Conservation (phyloP, 2,888 invertebrate species). For the Allolobophora icterica region DNA sequence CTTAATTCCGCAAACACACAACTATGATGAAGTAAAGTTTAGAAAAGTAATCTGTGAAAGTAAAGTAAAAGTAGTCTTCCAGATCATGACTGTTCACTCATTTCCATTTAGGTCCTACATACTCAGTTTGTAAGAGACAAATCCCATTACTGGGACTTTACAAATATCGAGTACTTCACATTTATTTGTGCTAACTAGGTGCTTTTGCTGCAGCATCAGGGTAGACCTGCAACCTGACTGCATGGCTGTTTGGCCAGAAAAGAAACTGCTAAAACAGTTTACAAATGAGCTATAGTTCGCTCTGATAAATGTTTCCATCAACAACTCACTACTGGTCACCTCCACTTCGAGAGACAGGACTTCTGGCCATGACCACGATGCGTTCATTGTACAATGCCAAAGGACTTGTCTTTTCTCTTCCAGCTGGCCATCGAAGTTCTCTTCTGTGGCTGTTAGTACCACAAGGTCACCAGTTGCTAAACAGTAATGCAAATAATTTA, state of each 20-base stretch:
- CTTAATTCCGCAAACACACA: too few species aligned
- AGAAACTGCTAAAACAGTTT: background rate
- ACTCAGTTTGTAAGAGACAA: background rate
- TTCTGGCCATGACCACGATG: conserved; percentile 1
- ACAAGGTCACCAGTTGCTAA: background rate
- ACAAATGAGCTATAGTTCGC: background rate
- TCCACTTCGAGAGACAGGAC: background rate
- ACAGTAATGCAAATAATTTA: background rate
- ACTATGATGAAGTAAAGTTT: background rate
- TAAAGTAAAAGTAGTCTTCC: background rate
- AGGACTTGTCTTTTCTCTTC: background rate
- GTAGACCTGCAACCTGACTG: background rate
- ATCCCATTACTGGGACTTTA: background rate
- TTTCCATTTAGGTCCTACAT: background rate
- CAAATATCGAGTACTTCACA: background rate
- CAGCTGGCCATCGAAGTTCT: background rate
- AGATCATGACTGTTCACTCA: background rate
- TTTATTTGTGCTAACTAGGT: background rate
- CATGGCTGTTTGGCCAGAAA: background rate
- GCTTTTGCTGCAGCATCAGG: background rate
- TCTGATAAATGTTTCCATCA: conserved; percentile 17
- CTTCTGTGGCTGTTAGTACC: background rate
- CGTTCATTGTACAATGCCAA: background rate
- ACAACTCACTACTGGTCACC: conserved; percentile 11
- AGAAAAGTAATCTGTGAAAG: background rate